phyloP scores from a whole-genome alignment of 2,113 vertebrate genomes.

The Peromyscus californicus region DNA sequence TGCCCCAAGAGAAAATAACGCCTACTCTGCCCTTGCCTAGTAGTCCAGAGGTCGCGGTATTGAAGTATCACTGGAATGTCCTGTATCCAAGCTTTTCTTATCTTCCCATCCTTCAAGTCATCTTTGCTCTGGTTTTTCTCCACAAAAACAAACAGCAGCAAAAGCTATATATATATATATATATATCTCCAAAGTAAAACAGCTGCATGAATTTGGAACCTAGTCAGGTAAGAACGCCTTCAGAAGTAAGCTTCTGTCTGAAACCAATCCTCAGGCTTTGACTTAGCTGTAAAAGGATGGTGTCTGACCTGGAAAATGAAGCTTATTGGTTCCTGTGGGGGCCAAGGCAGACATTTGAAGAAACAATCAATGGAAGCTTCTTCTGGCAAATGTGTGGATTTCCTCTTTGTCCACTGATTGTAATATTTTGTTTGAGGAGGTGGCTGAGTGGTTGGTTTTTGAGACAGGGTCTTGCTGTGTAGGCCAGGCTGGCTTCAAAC shows the following conservation, averaged over 20 bases:
- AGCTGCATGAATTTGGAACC: neutral
- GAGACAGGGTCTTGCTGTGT: neutral
- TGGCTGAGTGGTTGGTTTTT: neutral
- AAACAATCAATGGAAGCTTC: neutral
- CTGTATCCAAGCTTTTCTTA: constrained; percentile 68
- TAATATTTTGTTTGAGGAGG: neutral
- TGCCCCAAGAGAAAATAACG: constrained; percentile 69
- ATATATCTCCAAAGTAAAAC: constrained; percentile 21
- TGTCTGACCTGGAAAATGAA: neutral
- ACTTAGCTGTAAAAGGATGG: neutral
- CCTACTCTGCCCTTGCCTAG: constrained; percentile 76
- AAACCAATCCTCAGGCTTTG: neutral
- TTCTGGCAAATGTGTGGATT: constrained; percentile 20
- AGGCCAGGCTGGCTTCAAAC: neutral
- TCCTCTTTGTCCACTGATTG: neutral
- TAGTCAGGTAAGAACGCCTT: neutral
- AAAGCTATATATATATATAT: neutral
- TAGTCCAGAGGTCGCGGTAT: constrained; percentile 51
- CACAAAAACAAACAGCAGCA: neutral
- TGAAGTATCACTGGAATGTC: constrained; percentile 77
- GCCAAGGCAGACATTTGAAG: neutral
- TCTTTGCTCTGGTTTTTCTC: constrained; percentile 8
- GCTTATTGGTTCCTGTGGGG: neutral
- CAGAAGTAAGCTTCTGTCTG: neutral
- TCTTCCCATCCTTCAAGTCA: constrained; percentile 76